phyloP scores from a whole-genome alignment of 2,888 invertebrate species.

The Tromatobia lineatoria region DNA sequence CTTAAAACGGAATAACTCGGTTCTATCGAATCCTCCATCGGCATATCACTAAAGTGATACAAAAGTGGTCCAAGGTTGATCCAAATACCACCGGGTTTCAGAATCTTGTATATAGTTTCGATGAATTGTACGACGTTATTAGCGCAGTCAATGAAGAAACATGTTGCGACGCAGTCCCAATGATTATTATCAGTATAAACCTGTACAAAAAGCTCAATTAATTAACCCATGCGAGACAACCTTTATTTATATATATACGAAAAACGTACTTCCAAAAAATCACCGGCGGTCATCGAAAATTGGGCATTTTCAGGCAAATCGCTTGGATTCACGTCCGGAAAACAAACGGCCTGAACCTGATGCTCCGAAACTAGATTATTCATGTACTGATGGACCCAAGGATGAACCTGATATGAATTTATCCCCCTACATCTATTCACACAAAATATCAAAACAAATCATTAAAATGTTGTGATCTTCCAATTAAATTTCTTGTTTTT shows the following conservation, averaged over 20 bases:
- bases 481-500: neutral
- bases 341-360: constrained; percentile 91
- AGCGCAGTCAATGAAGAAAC: constrained; percentile 99
- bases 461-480: constrained; percentile 65
- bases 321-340: constrained; percentile 96
- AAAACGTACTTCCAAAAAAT: constrained; percentile 94
- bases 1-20: constrained; percentile 95
- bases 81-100: constrained; percentile 96
- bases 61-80: constrained; percentile 96
- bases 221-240: neutral
- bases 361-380: constrained; percentile 94
- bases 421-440: constrained; percentile 87
- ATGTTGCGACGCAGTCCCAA: constrained; percentile 98
- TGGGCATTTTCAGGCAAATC: constrained; percentile 88
- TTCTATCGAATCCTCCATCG: constrained; percentile 95
- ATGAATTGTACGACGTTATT: constrained; percentile 98
- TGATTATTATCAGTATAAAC: constrained; percentile 90
- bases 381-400: constrained; percentile 98
- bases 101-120: constrained; percentile 95
- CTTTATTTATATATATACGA: neutral
- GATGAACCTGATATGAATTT: constrained; percentile 94
- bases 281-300: constrained; percentile 99
- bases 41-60: constrained; percentile 95
- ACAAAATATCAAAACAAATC: constrained; percentile 72
- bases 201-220: constrained; percentile 92